Evolutionary conservation across 2,888 invertebrate genomes (phyloP).

Genomic region (Agriotes lineatus): DNA sequence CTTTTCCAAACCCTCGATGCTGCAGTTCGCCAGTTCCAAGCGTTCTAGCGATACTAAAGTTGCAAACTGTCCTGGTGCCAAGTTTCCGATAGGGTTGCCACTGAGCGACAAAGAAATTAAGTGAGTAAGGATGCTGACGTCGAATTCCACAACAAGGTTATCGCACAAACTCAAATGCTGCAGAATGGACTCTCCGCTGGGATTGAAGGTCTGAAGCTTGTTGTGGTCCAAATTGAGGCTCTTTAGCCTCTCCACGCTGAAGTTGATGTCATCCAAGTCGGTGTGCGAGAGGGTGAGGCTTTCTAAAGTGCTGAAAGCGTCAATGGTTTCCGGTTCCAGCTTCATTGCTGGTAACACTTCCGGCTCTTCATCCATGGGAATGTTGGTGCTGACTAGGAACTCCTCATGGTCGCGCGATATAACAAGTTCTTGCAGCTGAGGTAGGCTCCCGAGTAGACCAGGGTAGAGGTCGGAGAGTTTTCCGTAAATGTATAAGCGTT

Average conservation of each 20-base stretch:
- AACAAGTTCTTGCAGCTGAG: neutral
- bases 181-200: neutral
- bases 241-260: neutral
- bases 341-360: neutral
- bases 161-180: neutral
- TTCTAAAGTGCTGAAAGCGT: neutral
- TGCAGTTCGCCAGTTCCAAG: neutral
- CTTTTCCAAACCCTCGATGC: neutral
- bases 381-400: neutral
- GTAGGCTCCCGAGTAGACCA: neutral
- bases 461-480: neutral
- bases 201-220: neutral
- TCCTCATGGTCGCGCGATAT: neutral
- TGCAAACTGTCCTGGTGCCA: neutral
- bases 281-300: neutral
- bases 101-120: neutral
- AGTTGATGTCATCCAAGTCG: neutral
- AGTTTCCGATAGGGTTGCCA: neutral
- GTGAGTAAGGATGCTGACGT: neutral
- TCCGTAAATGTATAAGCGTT: neutral
- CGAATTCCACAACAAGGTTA: neutral
- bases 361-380: neutral
- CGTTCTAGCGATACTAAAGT: neutral
- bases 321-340: neutral
- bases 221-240: constrained; percentile 6